A percentile compares a stretch with the other conserved stretches of the same genome.
Evolutionary conservation across 1,140 invertebrate genomes (phyloP).

Genomic region (Ceratina japonica): DNA sequence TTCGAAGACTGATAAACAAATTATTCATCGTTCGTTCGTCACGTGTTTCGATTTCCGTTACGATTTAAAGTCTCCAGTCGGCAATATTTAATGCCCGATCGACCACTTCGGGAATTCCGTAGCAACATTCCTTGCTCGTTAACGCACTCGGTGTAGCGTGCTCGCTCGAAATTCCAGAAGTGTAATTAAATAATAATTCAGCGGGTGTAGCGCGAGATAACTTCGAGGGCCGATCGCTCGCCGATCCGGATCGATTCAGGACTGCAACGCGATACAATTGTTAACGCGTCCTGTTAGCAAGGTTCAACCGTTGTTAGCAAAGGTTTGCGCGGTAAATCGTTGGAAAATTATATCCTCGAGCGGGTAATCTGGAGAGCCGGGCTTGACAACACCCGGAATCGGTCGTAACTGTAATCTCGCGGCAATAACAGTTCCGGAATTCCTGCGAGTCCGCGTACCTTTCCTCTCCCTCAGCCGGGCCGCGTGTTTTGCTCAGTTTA

Average conservation of each 20-base stretch:
- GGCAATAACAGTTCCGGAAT: slow-evolving; percentile 9
- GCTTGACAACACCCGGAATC: slow-evolving; percentile 24
- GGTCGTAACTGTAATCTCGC: slow-evolving; percentile 2
- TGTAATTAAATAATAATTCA: too few species aligned
- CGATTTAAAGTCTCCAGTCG: too few species aligned
- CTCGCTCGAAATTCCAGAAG: too few species aligned
- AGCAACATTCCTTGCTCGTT: too few species aligned
- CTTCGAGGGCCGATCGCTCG: background rate
- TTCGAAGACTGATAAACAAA: too few species aligned
- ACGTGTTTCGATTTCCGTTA: too few species aligned
- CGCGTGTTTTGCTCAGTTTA: background rate
- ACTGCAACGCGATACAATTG: background rate
- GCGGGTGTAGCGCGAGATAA: too few species aligned
- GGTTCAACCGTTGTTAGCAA: background rate
- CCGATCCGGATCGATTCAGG: background rate
- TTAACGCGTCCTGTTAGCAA: background rate
- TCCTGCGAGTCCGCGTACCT: background rate
- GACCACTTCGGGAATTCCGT: too few species aligned
- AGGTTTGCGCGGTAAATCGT: background rate
- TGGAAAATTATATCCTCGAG: slow-evolving; percentile 19
- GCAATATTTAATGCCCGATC: too few species aligned
- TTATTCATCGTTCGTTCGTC: too few species aligned
- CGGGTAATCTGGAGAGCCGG: slow-evolving; percentile 9
- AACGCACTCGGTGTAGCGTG: too few species aligned
- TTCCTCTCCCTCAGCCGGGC: too few species aligned